Conservation (phyloP, 2,888 invertebrate genomes). For the Monopis laevigella region DNA sequence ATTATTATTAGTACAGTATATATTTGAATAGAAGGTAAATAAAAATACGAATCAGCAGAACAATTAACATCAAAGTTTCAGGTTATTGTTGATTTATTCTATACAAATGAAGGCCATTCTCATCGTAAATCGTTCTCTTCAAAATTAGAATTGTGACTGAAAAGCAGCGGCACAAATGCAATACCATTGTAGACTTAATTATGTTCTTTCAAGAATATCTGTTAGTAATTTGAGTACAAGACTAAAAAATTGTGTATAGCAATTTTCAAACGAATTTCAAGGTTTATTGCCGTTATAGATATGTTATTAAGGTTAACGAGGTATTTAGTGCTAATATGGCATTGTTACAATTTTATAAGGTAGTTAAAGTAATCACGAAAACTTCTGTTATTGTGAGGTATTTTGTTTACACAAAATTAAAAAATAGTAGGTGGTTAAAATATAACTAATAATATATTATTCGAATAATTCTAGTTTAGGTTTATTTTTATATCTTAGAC, state of each 20-base stretch:
- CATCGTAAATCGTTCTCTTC: constrained; percentile 20
- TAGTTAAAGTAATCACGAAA: constrained; percentile 3
- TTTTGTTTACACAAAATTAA: too few species aligned
- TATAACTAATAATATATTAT: too few species aligned
- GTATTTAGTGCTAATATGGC: constrained; percentile 13
- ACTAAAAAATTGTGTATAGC: constrained; percentile 4
- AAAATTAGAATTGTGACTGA: not conserved
- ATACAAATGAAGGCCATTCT: constrained; percentile 24
- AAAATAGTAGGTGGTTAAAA: too few species aligned
- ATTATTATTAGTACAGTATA: too few species aligned
- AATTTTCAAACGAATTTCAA: constrained; percentile 7
- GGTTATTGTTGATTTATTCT: constrained; percentile 10
- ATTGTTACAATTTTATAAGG: constrained; percentile 3
- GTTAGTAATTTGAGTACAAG: constrained; percentile 5
- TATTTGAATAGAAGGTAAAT: too few species aligned
- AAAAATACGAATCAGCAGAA: too few species aligned
- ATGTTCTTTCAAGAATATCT: constrained; percentile 22
- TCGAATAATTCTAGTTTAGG: too few species aligned
- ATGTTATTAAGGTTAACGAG: constrained; percentile 17
- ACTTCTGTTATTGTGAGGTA: too few species aligned
- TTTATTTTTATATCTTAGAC: too few species aligned
- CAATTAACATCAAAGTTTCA: too few species aligned
- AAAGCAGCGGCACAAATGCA: constrained; percentile 9
- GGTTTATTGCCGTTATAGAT: constrained; percentile 12
- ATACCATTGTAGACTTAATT: constrained; percentile 22